A percentile compares a stretch with the other conserved stretches of the same genome.
phyloP scores from a whole-genome alignment of 2,113 vertebrate species.

The Marmota flaviventris region DNA sequence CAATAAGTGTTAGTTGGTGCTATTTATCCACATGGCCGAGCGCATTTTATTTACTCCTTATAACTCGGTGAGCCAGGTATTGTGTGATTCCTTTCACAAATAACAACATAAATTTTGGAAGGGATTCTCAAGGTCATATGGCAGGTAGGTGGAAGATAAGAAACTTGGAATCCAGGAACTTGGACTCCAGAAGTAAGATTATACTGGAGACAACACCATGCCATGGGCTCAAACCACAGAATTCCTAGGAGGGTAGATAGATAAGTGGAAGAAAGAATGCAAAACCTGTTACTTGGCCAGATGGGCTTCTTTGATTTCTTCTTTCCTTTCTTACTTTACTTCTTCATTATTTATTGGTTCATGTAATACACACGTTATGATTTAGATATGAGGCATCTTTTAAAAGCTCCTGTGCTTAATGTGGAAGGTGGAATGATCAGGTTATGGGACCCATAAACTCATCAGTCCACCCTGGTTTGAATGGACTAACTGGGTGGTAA shows the following conservation, averaged over 20 bases:
- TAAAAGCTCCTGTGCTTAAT: too few species aligned
- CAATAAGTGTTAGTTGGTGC: too few species aligned
- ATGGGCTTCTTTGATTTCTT: neutral
- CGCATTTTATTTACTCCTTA: neutral
- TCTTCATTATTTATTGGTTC: neutral
- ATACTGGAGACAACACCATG: neutral
- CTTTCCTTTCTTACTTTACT: neutral
- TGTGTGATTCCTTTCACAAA: neutral
- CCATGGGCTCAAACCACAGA: accelerated
- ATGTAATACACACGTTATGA: too few species aligned
- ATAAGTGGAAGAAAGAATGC: neutral
- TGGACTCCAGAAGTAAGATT: neutral
- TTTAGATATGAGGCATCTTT: too few species aligned
- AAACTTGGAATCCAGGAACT: neutral
- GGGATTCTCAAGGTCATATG: neutral
- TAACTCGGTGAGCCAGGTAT: neutral
- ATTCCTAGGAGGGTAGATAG: neutral
- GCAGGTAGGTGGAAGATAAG: neutral
- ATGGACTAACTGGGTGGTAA: too few species aligned
- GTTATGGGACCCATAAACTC: too few species aligned
- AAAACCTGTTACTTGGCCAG: neutral
- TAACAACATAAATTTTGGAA: neutral
- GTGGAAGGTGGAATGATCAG: too few species aligned
- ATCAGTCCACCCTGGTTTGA: too few species aligned
- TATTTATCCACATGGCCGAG: neutral